Percentiles rank a stretch among this genome's conserved stretches.
phyloP scores from a whole-genome alignment of 2,888 invertebrate genomes.

The Ophioninae sp. region DNA sequence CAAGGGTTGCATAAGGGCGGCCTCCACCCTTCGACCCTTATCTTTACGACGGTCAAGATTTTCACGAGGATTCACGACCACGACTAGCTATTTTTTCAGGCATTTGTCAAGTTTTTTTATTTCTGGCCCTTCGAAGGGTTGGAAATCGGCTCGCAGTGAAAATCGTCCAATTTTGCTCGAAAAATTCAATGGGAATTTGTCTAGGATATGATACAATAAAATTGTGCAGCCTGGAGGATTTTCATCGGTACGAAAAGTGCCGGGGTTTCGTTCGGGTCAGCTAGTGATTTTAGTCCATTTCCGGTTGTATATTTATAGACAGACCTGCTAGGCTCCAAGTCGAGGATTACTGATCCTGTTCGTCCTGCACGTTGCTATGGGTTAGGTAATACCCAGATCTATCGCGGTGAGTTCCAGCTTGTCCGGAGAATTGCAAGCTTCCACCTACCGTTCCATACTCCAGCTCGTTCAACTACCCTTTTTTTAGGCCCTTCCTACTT shows the following conservation, averaged over 20 bases:
- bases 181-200: background rate
- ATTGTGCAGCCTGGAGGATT: background rate
- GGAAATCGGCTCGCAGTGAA: too few species aligned
- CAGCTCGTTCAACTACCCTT: slow-evolving; percentile 33
- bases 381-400: slow-evolving; percentile 25
- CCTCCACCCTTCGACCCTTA: background rate
- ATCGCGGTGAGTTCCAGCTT: slow-evolving; percentile 17
- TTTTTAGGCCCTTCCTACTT: slow-evolving; percentile 15
- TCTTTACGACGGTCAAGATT: too few species aligned
- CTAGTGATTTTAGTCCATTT: background rate
- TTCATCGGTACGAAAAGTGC: background rate
- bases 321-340: background rate
- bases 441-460: slow-evolving; percentile 7
- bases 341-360: slow-evolving; percentile 18
- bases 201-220: slow-evolving; percentile 3
- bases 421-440: slow-evolving; percentile 45
- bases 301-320: background rate
- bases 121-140: too few species aligned
- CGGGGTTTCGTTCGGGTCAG: slow-evolving; percentile 10
- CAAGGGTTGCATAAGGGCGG: background rate
- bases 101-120: too few species aligned
- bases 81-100: too few species aligned
- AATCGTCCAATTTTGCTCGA: too few species aligned
- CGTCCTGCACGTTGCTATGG: background rate
- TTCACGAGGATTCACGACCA: too few species aligned